phyloP scores from a whole-genome alignment of 2,888 invertebrate genomes.

The Drosophila demipolita region DNA sequence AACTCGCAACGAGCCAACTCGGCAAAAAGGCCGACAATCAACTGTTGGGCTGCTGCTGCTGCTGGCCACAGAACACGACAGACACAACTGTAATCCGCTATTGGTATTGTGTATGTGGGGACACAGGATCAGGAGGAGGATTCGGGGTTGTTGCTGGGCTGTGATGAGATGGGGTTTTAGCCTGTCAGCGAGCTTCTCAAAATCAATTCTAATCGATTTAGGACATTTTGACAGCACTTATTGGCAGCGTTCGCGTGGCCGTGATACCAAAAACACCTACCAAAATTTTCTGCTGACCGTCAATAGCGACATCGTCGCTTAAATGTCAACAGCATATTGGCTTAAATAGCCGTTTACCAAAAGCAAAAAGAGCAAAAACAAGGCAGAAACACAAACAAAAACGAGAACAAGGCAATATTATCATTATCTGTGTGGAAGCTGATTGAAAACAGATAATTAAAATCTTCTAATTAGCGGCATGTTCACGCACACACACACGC shows the following conservation, averaged over 20 bases:
- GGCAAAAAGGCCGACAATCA: slow-evolving; percentile 60
- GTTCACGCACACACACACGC: slow-evolving; percentile 72
- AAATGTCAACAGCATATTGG: slow-evolving; percentile 75
- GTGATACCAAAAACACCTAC: slow-evolving; percentile 71
- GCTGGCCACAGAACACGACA: slow-evolving; percentile 74
- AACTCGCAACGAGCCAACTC: slow-evolving; percentile 27
- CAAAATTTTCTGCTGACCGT: slow-evolving; percentile 26
- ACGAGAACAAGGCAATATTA: slow-evolving; percentile 65
- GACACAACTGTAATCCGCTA: slow-evolving; percentile 80
- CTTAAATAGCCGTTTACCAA: slow-evolving; percentile 55
- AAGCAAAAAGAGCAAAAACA: background rate
- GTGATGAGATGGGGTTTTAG: slow-evolving; percentile 32
- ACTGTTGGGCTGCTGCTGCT: slow-evolving; percentile 5
- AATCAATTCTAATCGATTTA: slow-evolving; percentile 82
- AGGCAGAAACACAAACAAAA: slow-evolving; percentile 3
- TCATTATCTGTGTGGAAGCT: slow-evolving; percentile 78
- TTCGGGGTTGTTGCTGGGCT: slow-evolving; percentile 14
- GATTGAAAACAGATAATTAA: slow-evolving; percentile 79
- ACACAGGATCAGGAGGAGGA: slow-evolving; percentile 25
- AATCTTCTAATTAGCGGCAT: slow-evolving; percentile 80
- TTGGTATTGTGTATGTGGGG: slow-evolving; percentile 50
- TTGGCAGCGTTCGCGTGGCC: slow-evolving; percentile 79
- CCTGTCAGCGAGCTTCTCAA: slow-evolving; percentile 73
- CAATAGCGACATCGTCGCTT: slow-evolving; percentile 20
- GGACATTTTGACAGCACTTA: slow-evolving; percentile 81